Percentiles rank a stretch among this genome's conserved stretches.
These are phyloP conservation scores for Psilopsiagon aurifrons DNA, from an alignment of 2,113 vertebrate species.

Conservation along the genomic window DNA sequence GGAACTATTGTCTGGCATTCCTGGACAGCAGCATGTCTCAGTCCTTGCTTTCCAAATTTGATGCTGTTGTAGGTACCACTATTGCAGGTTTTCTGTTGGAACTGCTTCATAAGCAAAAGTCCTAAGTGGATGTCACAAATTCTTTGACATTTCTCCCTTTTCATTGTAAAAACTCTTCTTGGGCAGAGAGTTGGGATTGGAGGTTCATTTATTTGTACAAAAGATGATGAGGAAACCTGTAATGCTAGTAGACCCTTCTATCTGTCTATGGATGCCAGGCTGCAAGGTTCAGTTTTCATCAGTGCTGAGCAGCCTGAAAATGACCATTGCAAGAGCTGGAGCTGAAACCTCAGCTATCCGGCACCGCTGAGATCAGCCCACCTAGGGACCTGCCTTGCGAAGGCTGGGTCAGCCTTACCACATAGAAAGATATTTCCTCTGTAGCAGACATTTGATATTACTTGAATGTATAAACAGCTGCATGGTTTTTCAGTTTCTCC, in stretches of 20 bases:
- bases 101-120: not conserved
- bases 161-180: not conserved
- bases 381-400: not conserved
- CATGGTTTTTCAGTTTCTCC: not conserved
- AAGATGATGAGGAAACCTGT: not conserved
- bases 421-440: not conserved
- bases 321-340: not conserved
- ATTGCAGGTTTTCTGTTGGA: not conserved
- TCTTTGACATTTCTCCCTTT: not conserved
- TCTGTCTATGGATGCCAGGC: not conserved
- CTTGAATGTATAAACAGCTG: constrained; percentile 15
- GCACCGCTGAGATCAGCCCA: not conserved
- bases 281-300: not conserved
- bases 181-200: not conserved
- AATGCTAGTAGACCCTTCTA: not conserved
- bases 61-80: not conserved
- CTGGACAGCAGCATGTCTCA: not conserved
- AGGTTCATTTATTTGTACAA: not conserved
- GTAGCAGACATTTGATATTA: not conserved
- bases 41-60: not conserved
- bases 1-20: not conserved
- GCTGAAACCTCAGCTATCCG: not conserved
- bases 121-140: not conserved
- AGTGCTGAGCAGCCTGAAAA: not conserved
- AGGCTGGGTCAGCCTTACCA: not conserved